Conservation (phyloP, 2,888 invertebrate species). For the Prenolepis imparis region DNA sequence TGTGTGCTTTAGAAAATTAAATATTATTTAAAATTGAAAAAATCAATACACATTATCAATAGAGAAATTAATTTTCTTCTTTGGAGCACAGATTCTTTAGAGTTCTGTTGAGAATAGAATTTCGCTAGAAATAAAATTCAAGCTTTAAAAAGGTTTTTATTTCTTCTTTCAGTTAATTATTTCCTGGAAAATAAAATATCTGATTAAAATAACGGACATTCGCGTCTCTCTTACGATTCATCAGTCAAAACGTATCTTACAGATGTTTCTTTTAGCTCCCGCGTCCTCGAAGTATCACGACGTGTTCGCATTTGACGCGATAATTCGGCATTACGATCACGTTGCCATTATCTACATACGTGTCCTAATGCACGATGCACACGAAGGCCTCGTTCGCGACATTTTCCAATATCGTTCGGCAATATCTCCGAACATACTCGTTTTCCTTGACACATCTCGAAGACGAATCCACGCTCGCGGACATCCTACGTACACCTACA, state of each 20-base stretch:
- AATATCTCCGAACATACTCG: slow-evolving; percentile 63
- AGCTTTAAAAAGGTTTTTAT: not conserved
- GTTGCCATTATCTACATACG: slow-evolving; percentile 42
- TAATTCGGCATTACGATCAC: slow-evolving; percentile 62
- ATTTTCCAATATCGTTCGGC: slow-evolving; percentile 72
- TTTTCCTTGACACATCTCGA: slow-evolving; percentile 80
- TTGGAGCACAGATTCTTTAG: too few relatives aligned
- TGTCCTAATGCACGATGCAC: slow-evolving; percentile 39
- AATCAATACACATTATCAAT: not conserved
- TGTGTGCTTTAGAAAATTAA: not conserved
- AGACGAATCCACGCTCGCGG: slow-evolving; percentile 65
- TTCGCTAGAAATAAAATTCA: not conserved
- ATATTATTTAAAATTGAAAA: not conserved
- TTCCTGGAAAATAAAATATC: not conserved
- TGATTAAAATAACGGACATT: not conserved
- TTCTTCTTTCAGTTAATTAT: not conserved
- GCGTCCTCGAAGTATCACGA: slow-evolving; percentile 62
- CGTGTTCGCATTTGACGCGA: not conserved
- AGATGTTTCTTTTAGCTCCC: slow-evolving; percentile 7
- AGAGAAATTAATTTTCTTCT: too few relatives aligned
- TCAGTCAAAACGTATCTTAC: not conserved
- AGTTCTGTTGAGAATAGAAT: not conserved
- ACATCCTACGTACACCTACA: slow-evolving; percentile 53
- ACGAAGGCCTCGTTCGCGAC: slow-evolving; percentile 54
- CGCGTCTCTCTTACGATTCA: not conserved